Evolutionary conservation across 2,888 invertebrate genomes (phyloP).

Genomic region (Omphaloscelis lunosa): DNA sequence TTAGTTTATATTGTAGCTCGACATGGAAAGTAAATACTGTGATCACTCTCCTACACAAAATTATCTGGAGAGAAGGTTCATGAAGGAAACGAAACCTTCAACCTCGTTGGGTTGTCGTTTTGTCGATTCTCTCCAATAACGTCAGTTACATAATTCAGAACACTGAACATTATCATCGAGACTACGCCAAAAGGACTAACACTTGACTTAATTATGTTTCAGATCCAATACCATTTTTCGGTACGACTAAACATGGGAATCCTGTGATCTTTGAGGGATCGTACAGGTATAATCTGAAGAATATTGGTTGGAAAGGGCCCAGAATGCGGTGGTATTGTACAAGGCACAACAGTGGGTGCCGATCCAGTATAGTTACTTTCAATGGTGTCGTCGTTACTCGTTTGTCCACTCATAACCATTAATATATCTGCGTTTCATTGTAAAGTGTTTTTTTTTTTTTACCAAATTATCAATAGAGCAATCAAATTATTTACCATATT

Average conservation of each 20-base stretch:
- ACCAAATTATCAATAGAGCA: not conserved
- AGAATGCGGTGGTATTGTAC: slow-evolving; percentile 38
- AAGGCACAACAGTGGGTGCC: slow-evolving; percentile 1
- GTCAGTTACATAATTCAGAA: not conserved
- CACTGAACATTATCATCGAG: not conserved
- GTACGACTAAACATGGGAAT: slow-evolving; percentile 46
- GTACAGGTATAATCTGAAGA: slow-evolving; percentile 34
- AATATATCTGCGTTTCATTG: not conserved
- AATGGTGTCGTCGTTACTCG: not conserved
- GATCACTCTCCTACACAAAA: not conserved
- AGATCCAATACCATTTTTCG: slow-evolving; percentile 21
- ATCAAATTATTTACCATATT: not conserved
- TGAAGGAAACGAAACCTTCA: not conserved
- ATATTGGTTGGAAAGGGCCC: not conserved
- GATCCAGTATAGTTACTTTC: not conserved
- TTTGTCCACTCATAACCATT: slow-evolving; percentile 54
- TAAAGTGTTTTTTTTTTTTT: not conserved
- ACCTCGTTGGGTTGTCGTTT: not conserved
- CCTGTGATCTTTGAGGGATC: slow-evolving; percentile 51
- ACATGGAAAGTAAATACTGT: not conserved
- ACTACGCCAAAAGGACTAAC: not conserved
- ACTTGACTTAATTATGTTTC: not conserved
- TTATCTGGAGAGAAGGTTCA: too few species aligned
- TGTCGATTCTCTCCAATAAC: not conserved
- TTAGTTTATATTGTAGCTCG: not conserved